phyloP scores from a whole-genome alignment of 2,113 vertebrate genomes.

The Trichomycterus rosablanca region DNA sequence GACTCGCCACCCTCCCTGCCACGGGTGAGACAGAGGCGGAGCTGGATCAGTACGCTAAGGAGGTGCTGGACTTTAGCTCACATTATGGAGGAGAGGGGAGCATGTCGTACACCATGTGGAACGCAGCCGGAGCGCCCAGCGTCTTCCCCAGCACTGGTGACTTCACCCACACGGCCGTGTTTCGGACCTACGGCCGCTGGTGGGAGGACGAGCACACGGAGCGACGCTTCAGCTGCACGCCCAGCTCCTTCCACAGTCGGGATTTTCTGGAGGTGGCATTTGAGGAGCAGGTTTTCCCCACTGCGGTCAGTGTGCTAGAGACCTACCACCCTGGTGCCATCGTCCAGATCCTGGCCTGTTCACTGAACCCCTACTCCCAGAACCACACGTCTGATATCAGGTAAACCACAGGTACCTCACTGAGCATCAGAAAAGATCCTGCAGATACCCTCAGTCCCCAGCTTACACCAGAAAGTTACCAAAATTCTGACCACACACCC shows the following conservation, averaged over 20 bases:
- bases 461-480: too few relatives aligned
- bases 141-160: conserved; percentile 96
- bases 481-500: too few relatives aligned
- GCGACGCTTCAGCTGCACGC: conserved; percentile 72
- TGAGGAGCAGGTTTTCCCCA: conserved; percentile 93
- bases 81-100: conserved; percentile 98
- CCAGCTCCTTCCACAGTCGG: conserved; percentile 82
- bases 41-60: conserved; percentile 92
- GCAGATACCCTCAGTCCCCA: too few relatives aligned
- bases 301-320: conserved; percentile 89
- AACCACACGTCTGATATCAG: conserved; percentile 84
- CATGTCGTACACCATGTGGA: conserved; percentile 99
- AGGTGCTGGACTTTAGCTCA: conserved; percentile 96
- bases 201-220: conserved; percentile 71
- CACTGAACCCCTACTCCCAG: conserved; percentile 92
- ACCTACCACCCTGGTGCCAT: conserved; percentile 96
- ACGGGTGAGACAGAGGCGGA: conserved; percentile 84
- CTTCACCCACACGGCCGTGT: conserved; percentile 96
- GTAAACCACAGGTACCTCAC: conserved; percentile 76
- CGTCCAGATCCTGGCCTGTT: conserved; percentile 92
- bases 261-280: conserved; percentile 95
- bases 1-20: conserved; percentile 75
- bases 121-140: conserved; percentile 88
- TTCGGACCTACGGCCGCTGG: conserved; percentile 91
- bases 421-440: too few relatives aligned